These are phyloP conservation scores for Neodiprion lecontei DNA, from an alignment of 1,140 invertebrate species.

Conservation along the genomic window DNA sequence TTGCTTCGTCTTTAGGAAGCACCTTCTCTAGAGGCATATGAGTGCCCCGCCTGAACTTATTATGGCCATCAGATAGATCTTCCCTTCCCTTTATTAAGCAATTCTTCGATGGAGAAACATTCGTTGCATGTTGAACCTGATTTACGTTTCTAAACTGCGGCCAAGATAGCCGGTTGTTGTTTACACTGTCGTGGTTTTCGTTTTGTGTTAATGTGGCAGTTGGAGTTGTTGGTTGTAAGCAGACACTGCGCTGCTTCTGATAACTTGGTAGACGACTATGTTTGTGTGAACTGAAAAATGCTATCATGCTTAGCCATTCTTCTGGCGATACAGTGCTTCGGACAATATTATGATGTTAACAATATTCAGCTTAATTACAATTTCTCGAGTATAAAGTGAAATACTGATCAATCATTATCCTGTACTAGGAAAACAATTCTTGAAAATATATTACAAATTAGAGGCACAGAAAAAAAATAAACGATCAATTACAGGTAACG, in stretches of 20 bases:
- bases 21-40: constrained; percentile 63
- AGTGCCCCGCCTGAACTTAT: constrained; percentile 58
- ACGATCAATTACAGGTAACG: too few relatives aligned
- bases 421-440: too few relatives aligned
- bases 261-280: constrained; percentile 57
- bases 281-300: constrained; percentile 63
- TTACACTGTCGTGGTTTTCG: constrained; percentile 61
- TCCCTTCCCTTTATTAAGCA: constrained; percentile 53
- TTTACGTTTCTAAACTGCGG: constrained; percentile 62
- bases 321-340: constrained; percentile 7
- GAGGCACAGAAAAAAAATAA: too few relatives aligned
- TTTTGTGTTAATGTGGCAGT: constrained; percentile 54
- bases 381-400: too few relatives aligned
- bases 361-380: too few relatives aligned
- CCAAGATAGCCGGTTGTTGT: constrained; percentile 61
- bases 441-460: too few relatives aligned
- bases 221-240: constrained; percentile 40
- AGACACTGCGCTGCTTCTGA: constrained; percentile 61
- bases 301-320: constrained; percentile 52
- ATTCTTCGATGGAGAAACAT: constrained; percentile 50
- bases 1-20: constrained; percentile 73
- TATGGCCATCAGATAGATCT: constrained; percentile 57
- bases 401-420: too few relatives aligned
- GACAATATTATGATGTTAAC: not conserved
- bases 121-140: constrained; percentile 55